phyloP scores from a whole-genome alignment of 2,797 vertebrate species.

The Halcyon leucocephala region DNA sequence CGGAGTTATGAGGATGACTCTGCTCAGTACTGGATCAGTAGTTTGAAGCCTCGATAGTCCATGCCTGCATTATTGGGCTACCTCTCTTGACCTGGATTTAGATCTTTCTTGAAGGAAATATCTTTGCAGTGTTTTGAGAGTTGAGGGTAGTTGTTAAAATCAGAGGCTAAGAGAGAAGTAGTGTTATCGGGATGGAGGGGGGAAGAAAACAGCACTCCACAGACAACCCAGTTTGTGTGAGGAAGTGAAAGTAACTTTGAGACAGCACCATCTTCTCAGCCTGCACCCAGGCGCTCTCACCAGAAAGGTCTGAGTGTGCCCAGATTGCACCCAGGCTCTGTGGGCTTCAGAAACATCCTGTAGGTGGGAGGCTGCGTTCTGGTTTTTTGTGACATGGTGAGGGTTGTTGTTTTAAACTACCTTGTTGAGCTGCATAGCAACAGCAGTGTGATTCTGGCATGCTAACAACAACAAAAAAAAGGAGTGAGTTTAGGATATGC shows the following conservation, averaged over 20 bases:
- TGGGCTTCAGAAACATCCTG: constrained; percentile 4
- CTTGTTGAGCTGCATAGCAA: constrained; percentile 53
- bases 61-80: background rate
- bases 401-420: background rate
- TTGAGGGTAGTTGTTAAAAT: background rate
- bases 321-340: background rate
- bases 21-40: background rate
- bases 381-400: background rate
- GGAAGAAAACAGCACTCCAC: background rate
- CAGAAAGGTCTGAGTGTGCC: background rate
- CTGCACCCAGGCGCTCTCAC: background rate
- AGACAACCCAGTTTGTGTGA: background rate
- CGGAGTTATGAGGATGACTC: background rate
- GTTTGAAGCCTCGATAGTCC: background rate
- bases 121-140: background rate
- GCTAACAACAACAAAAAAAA: background rate
- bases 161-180: background rate
- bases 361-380: background rate
- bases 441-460: background rate
- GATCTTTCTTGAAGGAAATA: background rate
- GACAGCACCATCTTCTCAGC: background rate
- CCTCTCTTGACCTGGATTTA: background rate
- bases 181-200: background rate
- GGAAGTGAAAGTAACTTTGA: background rate
- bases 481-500: background rate